Conservation (phyloP, 1,140 invertebrate genomes). For the Parasteatoda tepidariorum region DNA sequence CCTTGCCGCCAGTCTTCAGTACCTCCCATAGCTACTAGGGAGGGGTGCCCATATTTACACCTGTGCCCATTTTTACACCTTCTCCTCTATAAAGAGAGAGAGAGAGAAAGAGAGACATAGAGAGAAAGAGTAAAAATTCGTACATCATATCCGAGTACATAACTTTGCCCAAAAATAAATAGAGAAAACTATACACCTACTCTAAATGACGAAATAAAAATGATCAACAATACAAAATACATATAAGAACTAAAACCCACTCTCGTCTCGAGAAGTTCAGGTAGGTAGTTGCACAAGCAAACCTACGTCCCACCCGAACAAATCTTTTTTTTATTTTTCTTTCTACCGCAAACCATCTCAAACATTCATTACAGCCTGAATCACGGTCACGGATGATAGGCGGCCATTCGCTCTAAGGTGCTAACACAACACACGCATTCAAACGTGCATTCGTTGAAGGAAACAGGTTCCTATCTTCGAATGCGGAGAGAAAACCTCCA, state of each 20-base stretch:
- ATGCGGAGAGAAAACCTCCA: slow-evolving; percentile 30
- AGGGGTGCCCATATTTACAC: too few species aligned
- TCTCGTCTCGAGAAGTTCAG: not conserved
- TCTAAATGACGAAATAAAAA: too few species aligned
- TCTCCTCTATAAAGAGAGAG: too few species aligned
- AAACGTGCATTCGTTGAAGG: slow-evolving; percentile 12
- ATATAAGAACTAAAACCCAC: slow-evolving; percentile 13
- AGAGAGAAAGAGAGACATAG: too few species aligned
- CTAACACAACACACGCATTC: slow-evolving; percentile 23
- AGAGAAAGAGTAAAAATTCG: too few species aligned
- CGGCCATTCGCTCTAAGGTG: slow-evolving; percentile 31
- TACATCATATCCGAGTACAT: too few species aligned
- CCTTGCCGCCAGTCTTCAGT: too few species aligned
- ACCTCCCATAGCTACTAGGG: too few species aligned
- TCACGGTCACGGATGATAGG: slow-evolving; percentile 10
- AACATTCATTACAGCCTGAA: not conserved
- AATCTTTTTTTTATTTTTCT: slow-evolving; percentile 16
- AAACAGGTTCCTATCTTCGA: slow-evolving; percentile 22
- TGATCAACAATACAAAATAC: too few species aligned
- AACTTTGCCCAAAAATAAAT: too few species aligned
- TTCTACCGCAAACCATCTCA: not conserved
- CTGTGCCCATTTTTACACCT: too few species aligned
- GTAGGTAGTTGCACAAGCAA: slow-evolving; percentile 31
- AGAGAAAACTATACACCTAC: too few species aligned
- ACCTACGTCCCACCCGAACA: not conserved